Conservation (phyloP, 1,140 invertebrate genomes). For the Drosophila tani region DNA sequence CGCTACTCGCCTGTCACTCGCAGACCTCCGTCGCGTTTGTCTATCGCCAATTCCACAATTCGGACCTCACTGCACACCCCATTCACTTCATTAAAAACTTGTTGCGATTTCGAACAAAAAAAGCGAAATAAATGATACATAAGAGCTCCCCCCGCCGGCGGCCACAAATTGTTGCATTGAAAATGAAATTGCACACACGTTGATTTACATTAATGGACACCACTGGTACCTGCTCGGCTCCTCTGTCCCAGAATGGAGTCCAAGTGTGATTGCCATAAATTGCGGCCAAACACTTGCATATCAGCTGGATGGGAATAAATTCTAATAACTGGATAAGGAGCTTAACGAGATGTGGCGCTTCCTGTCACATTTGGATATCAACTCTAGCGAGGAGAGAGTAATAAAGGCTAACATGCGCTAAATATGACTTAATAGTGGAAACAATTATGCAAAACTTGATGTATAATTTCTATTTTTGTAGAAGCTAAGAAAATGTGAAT, state of each 20-base stretch:
- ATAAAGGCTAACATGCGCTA: no score
- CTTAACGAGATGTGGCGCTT: slow-evolving; percentile 6
- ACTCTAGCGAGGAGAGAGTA: not conserved
- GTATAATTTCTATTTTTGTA: not conserved
- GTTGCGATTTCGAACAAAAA: slow-evolving; percentile 61
- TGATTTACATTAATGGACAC: slow-evolving; percentile 56
- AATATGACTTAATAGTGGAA: not conserved
- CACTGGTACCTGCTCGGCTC: not conserved
- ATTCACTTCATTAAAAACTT: slow-evolving; percentile 75
- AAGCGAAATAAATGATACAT: slow-evolving; percentile 8
- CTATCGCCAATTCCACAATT: slow-evolving; percentile 26
- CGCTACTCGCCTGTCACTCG: slow-evolving; percentile 53
- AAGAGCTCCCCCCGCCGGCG: slow-evolving; percentile 6
- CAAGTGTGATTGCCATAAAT: slow-evolving; percentile 32
- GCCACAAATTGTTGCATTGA: slow-evolving; percentile 62
- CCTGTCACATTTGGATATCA: slow-evolving; percentile 12
- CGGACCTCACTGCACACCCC: slow-evolving; percentile 15
- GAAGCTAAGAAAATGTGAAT: not conserved
- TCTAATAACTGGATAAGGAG: slow-evolving; percentile 11
- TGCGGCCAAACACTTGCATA: not conserved
- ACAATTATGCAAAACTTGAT: not conserved
- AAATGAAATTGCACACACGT: slow-evolving; percentile 43
- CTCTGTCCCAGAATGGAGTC: not conserved
- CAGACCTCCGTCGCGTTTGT: slow-evolving; percentile 35
- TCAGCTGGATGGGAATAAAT: slow-evolving; percentile 16